Evolutionary conservation across 2,797 vertebrate species (phyloP).

Genomic region (Mus spretus): DNA sequence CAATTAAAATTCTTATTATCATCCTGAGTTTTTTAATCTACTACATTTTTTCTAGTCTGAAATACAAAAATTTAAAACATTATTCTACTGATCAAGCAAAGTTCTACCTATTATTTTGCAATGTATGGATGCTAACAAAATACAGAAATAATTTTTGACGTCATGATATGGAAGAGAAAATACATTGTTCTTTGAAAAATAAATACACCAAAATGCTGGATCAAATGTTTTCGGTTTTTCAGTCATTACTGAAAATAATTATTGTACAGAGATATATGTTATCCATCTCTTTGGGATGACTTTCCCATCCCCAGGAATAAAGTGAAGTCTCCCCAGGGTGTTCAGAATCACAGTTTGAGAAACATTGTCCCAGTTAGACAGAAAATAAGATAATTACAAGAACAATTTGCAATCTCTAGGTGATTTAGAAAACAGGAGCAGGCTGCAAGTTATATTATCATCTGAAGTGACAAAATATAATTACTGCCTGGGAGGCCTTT

Average conservation of each 20-base stretch:
- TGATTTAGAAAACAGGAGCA: constrained; percentile 77
- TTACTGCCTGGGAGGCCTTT: constrained; percentile 50
- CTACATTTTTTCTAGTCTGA: constrained; percentile 30
- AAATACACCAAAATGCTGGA: background rate
- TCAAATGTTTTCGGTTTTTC: constrained; percentile 61
- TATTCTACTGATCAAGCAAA: background rate
- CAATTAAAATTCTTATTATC: background rate
- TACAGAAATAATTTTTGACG: constrained; percentile 3
- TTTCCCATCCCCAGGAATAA: constrained; percentile 63
- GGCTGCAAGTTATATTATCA: constrained; percentile 71
- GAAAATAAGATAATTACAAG: constrained; percentile 79
- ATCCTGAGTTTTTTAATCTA: background rate
- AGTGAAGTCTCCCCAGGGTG: constrained; percentile 60
- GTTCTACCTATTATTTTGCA: background rate
- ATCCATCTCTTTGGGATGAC: constrained; percentile 32
- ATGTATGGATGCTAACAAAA: constrained; percentile 7
- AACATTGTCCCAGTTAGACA: constrained; percentile 56
- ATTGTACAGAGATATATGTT: constrained; percentile 11
- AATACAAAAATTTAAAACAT: background rate
- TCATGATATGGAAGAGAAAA: background rate
- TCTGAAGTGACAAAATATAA: constrained; percentile 82
- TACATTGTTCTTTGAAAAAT: background rate
- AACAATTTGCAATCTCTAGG: constrained; percentile 70
- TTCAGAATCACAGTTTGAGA: constrained; percentile 78
- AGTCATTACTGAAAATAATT: constrained; percentile 68